Base-by-base conservation (phyloP, 2,797 vertebrate genomes). In the Acomys russatus region DNA sequence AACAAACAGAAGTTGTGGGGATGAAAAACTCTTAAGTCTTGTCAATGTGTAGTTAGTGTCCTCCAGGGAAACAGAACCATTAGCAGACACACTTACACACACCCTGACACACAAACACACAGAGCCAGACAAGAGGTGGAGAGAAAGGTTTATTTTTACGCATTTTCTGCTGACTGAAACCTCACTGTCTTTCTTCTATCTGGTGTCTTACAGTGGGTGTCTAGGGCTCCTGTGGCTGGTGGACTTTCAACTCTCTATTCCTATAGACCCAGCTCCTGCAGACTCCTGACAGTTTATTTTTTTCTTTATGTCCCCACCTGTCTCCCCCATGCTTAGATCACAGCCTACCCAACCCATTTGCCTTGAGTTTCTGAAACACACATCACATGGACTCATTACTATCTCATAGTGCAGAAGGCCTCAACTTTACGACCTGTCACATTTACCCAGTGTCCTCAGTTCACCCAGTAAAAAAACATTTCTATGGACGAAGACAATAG, bases 51-150 rank as follows among this genome's bases (percentile, higher is more conserved):
- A 22, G 35, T 88, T 35, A 77, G 70, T 61, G 71, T 74, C n/a
- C 61, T 84, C 82, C 35, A 84, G 38, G 91, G 93, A 85, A 94
- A 25, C 11, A 91, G 38, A 83, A 61, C 38, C 64, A 88, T 28
- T 84, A 56, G 56, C 28, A 73, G 12, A 59, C 7, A 94, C 22
- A 74, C 78, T n/a, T 44, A n/a, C 83, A 63, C 23, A 9, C 33
- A 51, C 54, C 14, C 64, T 10, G 20, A 64, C 49, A 59, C 6
- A 77, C 15, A 44, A 22, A 76, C 10, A 87, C 12, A 94, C 10
- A 44, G 33, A 93, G 17, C 51, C 22, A 51, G 35, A 22, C 56
- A 35, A 79, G 28, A 64, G 28, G 18, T 35, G 64, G 18, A 86
- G 20, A 38, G 6, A 78, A n/a, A 63, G 2, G n/a, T 68, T 66